phyloP scores from a whole-genome alignment of 2,888 invertebrate genomes.

The Sceliomorpha sp. region DNA sequence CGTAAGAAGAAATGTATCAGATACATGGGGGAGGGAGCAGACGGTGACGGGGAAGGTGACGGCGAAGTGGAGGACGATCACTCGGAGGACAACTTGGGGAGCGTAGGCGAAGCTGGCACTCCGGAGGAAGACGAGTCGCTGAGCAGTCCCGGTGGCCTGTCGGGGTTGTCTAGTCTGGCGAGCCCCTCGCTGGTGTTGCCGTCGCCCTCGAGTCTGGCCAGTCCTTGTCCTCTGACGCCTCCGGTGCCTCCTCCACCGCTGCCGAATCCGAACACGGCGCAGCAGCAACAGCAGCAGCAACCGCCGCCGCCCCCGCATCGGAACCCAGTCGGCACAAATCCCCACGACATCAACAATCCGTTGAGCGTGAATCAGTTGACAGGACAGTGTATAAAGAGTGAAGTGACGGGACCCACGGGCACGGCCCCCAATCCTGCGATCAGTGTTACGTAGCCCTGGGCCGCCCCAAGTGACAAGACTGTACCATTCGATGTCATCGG shows the following conservation, averaged over 20 bases:
- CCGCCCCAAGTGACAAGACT: conserved; percentile 78
- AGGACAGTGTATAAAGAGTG: conserved; percentile 83
- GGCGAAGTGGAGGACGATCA: conserved; percentile 83
- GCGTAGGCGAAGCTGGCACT: conserved; percentile 87
- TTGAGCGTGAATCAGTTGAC: conserved; percentile 92
- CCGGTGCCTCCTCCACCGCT: conserved; percentile 70
- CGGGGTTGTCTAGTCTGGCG: conserved; percentile 86
- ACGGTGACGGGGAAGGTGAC: conserved; percentile 84
- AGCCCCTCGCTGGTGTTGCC: conserved; percentile 88
- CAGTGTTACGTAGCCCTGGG: conserved; percentile 81
- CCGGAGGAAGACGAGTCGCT: conserved; percentile 80
- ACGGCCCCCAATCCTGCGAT: conserved; percentile 78
- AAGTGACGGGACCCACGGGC: conserved; percentile 73
- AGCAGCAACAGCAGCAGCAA: conserved; percentile 74
- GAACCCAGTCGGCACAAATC: conserved; percentile 94
- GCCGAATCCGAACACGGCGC: conserved; percentile 59
- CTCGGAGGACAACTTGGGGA: conserved; percentile 88
- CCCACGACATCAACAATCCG: conserved; percentile 95
- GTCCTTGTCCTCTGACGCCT: conserved; percentile 83
- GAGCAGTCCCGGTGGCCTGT: conserved; percentile 84
- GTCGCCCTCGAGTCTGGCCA: conserved; percentile 86
- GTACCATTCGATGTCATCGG: conserved; percentile 75
- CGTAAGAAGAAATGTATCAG: conserved; percentile 98
- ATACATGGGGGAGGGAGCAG: conserved; percentile 92
- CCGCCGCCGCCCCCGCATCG: conserved; percentile 82